phyloP scores from a whole-genome alignment of 2,888 invertebrate species.

The Nephrotoma guestfalica region DNA sequence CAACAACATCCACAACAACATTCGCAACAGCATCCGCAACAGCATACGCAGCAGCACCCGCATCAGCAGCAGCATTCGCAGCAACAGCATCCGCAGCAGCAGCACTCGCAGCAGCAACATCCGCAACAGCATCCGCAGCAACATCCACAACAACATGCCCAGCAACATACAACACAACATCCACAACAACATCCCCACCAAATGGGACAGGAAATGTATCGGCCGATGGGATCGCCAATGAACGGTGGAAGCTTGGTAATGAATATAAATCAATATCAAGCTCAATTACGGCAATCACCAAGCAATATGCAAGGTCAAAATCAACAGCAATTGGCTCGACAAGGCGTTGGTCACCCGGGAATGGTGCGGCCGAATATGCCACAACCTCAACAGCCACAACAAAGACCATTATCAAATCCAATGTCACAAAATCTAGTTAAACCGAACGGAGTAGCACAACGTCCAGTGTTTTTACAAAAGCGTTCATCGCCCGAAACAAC shows the following conservation, averaged over 20 bases:
- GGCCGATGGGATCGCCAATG: not conserved
- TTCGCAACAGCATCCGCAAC: constrained; percentile 15
- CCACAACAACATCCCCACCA: not conserved
- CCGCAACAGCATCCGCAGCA: constrained; percentile 12
- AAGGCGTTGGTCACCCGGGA: not conserved
- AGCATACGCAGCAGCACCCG: constrained; percentile 12
- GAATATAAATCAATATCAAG: constrained; percentile 4
- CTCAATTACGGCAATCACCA: not conserved
- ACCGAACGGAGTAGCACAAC: not conserved
- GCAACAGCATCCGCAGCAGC: constrained; percentile 15
- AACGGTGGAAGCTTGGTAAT: not conserved
- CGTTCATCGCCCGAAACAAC: constrained; percentile 8
- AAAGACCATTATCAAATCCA: not conserved
- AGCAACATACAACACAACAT: not conserved
- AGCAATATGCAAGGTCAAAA: not conserved
- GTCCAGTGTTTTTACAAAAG: not conserved
- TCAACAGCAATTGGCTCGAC: not conserved
- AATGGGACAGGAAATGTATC: not conserved
- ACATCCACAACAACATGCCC: not conserved
- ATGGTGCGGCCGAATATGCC: constrained; percentile 15
- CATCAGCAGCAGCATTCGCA: constrained; percentile 11
- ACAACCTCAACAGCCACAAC: constrained; percentile 8
- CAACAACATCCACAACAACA: constrained; percentile 7
- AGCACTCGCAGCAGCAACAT: constrained; percentile 12
- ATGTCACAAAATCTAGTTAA: not conserved